Conservation (phyloP, 2,888 invertebrate species). For the Drosophila kuntzei region DNA sequence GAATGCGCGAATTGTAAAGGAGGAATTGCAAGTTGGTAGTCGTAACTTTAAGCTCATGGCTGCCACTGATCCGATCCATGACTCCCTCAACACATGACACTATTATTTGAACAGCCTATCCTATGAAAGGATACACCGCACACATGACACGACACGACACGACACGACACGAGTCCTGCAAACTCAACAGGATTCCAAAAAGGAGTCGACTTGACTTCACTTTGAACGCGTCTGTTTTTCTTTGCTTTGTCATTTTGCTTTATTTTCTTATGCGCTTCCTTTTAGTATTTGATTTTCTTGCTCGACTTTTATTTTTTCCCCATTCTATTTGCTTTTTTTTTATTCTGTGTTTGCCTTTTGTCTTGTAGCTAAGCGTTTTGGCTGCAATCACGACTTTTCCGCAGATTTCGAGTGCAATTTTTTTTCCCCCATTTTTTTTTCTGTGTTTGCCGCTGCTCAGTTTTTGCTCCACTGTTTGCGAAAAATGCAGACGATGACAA, state of each 20-base stretch:
- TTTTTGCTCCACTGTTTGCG: slow-evolving; percentile 64
- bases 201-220: slow-evolving; percentile 64
- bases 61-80: slow-evolving; percentile 69
- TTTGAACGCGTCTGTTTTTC: slow-evolving; percentile 69
- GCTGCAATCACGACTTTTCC: slow-evolving; percentile 81
- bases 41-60: slow-evolving; percentile 43
- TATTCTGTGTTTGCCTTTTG: slow-evolving; percentile 48
- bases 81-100: slow-evolving; percentile 63
- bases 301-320: background rate
- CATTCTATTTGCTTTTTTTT: background rate
- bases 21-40: background rate
- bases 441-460: slow-evolving; percentile 58
- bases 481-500: slow-evolving; percentile 68
- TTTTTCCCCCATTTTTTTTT: slow-evolving; percentile 16
- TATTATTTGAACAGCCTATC: slow-evolving; percentile 64
- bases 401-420: slow-evolving; percentile 80
- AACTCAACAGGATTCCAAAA: background rate
- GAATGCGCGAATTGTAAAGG: slow-evolving; percentile 33
- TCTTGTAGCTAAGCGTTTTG: slow-evolving; percentile 75
- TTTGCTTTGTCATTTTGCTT: slow-evolving; percentile 68
- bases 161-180: slow-evolving; percentile 3
- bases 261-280: slow-evolving; percentile 64
- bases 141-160: background rate
- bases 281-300: slow-evolving; percentile 54
- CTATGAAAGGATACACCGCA: slow-evolving; percentile 28